phyloP scores from a whole-genome alignment of 2,113 vertebrate genomes.

The Oryzias celebensis region DNA sequence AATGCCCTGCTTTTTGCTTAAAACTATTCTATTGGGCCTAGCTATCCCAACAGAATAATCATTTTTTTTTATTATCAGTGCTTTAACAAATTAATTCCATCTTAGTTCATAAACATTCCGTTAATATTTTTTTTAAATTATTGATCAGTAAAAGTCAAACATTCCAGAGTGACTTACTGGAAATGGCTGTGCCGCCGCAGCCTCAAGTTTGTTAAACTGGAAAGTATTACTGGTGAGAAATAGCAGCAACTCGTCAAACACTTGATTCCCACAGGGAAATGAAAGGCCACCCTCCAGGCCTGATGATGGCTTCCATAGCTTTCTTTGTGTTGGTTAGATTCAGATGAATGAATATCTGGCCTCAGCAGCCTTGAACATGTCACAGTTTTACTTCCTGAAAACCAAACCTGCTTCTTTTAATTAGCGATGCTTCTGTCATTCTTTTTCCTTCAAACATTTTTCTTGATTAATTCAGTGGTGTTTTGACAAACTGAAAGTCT shows the following conservation, averaged over 20 bases:
- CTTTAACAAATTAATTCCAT: too few species aligned
- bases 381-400: neutral
- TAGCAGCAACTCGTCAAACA: neutral
- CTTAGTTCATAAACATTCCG: too few species aligned
- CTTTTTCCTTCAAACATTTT: slow-evolving; percentile 4
- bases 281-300: neutral
- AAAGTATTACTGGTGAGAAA: neutral
- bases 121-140: too few species aligned
- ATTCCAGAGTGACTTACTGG: neutral
- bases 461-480: slow-evolving; percentile 3
- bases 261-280: neutral
- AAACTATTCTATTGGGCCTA: too few species aligned
- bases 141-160: neutral
- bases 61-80: too few species aligned
- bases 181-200: neutral
- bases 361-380: neutral
- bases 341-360: neutral
- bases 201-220: neutral
- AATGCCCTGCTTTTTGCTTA: too few species aligned
- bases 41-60: too few species aligned
- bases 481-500: slow-evolving; percentile 16
- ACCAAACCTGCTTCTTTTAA: neutral
- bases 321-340: neutral
- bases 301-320: neutral
- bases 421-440: neutral